Evolutionary conservation across 2,797 vertebrate species (phyloP).

Genomic region (Ispidina lecontei): DNA sequence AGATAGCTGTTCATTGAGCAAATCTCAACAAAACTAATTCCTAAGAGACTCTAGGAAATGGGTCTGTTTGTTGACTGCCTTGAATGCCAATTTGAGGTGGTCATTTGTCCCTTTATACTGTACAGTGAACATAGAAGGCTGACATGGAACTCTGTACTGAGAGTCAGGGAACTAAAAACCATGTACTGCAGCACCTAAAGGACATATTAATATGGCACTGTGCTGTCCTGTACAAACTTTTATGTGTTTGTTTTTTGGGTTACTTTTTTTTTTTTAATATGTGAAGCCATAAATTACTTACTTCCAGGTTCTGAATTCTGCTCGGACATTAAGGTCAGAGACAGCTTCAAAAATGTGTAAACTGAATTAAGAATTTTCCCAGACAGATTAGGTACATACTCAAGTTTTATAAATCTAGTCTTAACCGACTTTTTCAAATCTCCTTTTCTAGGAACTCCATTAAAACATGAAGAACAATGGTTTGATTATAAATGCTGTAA

Average conservation of each 20-base stretch:
- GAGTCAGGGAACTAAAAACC: neutral
- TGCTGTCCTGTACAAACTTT: neutral
- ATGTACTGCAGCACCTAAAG: neutral
- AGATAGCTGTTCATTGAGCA: neutral
- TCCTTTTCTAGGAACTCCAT: conserved; percentile 71
- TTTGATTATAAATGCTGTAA: conserved; percentile 51
- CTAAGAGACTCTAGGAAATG: neutral
- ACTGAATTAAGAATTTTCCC: conserved; percentile 56
- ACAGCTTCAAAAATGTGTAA: conserved; percentile 8
- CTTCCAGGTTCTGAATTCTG: neutral
- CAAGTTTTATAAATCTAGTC: conserved; percentile 40
- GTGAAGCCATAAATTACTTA: neutral
- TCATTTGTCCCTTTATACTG: neutral
- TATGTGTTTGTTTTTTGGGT: neutral
- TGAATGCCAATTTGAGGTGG: neutral
- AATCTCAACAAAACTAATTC: neutral
- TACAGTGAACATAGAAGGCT: neutral
- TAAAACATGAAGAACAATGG: conserved; percentile 62
- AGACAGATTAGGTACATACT: conserved; percentile 48
- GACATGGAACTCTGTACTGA: neutral
- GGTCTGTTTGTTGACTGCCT: neutral
- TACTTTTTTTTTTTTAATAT: neutral
- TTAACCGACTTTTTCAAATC: conserved; percentile 78
- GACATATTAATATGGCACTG: neutral
- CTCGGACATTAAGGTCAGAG: neutral